Evolutionary conservation across 1,140 invertebrate species (phyloP).

Genomic region (Harpegnathos saltator): DNA sequence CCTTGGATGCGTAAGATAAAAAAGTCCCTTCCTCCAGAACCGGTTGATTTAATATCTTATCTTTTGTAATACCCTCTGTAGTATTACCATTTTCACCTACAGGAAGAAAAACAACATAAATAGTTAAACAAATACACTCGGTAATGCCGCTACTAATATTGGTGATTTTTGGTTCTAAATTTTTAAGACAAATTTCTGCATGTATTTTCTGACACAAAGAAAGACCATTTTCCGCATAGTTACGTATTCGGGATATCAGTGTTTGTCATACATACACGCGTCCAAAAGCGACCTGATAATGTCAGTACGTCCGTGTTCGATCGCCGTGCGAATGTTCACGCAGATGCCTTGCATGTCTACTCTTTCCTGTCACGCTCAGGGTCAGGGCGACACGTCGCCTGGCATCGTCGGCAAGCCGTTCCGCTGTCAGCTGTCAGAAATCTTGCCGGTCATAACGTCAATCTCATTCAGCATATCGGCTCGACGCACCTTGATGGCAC

Average conservation of each 20-base stretch:
- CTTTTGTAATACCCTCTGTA: conserved; percentile 82
- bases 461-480: conserved; percentile 22
- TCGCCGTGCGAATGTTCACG: conserved; percentile 87
- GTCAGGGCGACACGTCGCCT: conserved; percentile 48
- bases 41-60: conserved; percentile 86
- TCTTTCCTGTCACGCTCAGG: conserved; percentile 34
- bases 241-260: not conserved
- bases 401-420: conserved; percentile 41
- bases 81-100: conserved; percentile 79
- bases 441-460: conserved; percentile 37
- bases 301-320: conserved; percentile 88
- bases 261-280: conserved; percentile 86
- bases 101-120: conserved; percentile 34
- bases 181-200: not conserved
- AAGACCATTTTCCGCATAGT: not conserved
- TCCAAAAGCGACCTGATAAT: conserved; percentile 88
- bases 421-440: conserved; percentile 51
- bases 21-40: conserved; percentile 88
- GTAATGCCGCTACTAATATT: not conserved
- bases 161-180: no score
- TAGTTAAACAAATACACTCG: not conserved
- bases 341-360: conserved; percentile 84
- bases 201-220: not conserved
- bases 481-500: not conserved
- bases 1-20: conserved; percentile 88